These are phyloP conservation scores for Entomyzon cyanotis DNA, from an alignment of 2,113 vertebrate species.

Conservation along the genomic window DNA sequence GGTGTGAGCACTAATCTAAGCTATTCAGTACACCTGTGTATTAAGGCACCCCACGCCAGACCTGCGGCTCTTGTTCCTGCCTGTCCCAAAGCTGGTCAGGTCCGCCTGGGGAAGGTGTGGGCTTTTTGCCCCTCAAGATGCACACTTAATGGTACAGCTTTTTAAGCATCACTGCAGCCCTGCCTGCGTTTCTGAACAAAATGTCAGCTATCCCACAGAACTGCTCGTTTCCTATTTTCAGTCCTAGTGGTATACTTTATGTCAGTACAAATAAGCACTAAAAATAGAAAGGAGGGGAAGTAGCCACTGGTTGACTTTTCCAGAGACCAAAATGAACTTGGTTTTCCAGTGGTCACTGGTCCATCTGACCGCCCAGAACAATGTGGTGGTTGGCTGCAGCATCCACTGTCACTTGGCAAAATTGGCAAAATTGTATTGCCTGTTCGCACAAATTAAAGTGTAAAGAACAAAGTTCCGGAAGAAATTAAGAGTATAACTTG, in stretches of 20 bases:
- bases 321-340: neutral
- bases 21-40: accelerated
- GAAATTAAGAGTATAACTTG: constrained; percentile 72
- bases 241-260: constrained; percentile 15
- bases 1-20: accelerated
- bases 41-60: neutral
- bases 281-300: neutral
- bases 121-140: neutral
- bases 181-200: neutral
- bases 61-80: neutral
- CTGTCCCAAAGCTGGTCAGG: neutral
- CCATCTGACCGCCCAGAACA: neutral
- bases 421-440: neutral
- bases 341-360: neutral
- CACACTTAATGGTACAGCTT: accelerated
- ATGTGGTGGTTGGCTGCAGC: neutral
- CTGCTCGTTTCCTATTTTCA: neutral
- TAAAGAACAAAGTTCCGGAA: constrained; percentile 76
- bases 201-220: neutral
- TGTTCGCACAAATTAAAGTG: constrained; percentile 58
- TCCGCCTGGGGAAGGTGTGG: neutral
- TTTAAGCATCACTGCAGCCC: accelerated
- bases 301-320: neutral
- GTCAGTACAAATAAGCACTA: constrained; percentile 20
- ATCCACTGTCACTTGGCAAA: neutral